Evolutionary conservation across 1,140 invertebrate genomes (phyloP).

Genomic region (Pseudomyrmex concolor): DNA sequence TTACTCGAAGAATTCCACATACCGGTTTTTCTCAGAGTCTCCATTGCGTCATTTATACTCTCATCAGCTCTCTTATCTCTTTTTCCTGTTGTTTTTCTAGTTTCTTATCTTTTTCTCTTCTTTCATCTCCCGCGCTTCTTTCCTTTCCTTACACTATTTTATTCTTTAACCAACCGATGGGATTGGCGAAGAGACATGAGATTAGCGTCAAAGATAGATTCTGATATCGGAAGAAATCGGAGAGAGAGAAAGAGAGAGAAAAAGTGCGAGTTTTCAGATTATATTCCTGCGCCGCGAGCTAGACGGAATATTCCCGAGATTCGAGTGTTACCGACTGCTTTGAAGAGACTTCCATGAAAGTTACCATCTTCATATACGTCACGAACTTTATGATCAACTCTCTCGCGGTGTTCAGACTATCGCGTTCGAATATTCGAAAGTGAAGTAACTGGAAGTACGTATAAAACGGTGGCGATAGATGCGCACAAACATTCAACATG

Average conservation of each 20-base stretch:
- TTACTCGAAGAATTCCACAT: conserved; percentile 65
- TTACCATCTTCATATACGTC: conserved; percentile 47
- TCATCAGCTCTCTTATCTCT: conserved; percentile 29
- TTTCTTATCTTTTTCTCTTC: conserved; percentile 22
- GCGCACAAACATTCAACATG: no score
- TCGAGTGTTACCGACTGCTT: conserved; percentile 64
- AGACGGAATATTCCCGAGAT: conserved; percentile 65
- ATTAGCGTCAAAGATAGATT: conserved; percentile 71
- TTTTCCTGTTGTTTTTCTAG: conserved; percentile 14
- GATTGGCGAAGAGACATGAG: conserved; percentile 48
- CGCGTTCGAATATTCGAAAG: not conserved
- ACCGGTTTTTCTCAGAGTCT: conserved; percentile 64
- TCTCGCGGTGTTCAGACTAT: not conserved
- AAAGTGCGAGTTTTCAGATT: conserved; percentile 69
- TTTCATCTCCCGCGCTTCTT: conserved; percentile 35
- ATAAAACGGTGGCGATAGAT: not conserved
- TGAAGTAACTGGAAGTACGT: not conserved
- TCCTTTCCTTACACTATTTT: conserved; percentile 20
- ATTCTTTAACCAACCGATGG: conserved; percentile 51
- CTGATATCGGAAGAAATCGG: conserved; percentile 70
- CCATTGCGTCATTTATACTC: conserved; percentile 73
- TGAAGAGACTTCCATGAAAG: conserved; percentile 62
- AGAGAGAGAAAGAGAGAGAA: no score
- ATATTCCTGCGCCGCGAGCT: conserved; percentile 70
- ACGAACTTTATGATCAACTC: conserved; percentile 65